Evolutionary conservation across 1,140 invertebrate genomes (phyloP), one percentile per base, ranked within the genome.

Genomic region (Sitophilus oryzae): DNA sequence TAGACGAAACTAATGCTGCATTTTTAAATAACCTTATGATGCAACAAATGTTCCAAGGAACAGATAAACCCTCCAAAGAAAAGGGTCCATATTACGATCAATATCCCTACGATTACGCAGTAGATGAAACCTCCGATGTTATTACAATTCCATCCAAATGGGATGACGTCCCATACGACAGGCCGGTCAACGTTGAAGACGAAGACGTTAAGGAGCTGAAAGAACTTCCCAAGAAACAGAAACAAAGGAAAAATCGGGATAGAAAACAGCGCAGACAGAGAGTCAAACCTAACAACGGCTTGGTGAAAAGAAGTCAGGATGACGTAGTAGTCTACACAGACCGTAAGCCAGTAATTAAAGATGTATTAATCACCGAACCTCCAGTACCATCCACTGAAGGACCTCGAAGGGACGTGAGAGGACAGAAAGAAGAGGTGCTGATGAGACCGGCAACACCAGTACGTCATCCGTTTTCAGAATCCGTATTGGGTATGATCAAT

Each of bases 1-100:
- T 77, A 19, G 78, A 79, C 62, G 77, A 80, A 62, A 77, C 78
- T 25, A 81, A 77, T 58, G 78, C 78, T 18, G 78, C 78, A 37
- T 82, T 82, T 66, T 68, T 82, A 21, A 77, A 82, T 51, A 82
- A 82, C 61, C 68, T 82, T 18, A 80, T 82, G 40, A 71, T 81
- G 43, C 74, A 78, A 2, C 77, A 81, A 67, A 79, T 81, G 76
- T 81, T 80, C 62, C 76, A 78, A 59, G 78, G 80, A 52, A 73
- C 59, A 72, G 71, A 56, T 66, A 37, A 25, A 10, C 10, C 15
- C 18, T 23, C 30, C n/a, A 19, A 52, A 2, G 2, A 2, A 4
- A 10, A n/a, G 11, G 14, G 20, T 10, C 6, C 14, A 3, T 25
- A 54, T 9, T 59, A 60, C 37, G 52, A 58, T 36, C 67, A 54